Percentiles rank a stretch among this genome's conserved stretches.
Conservation (phyloP, 1,140 invertebrate species). For the Caenorhabditis tropicalis region DNA sequence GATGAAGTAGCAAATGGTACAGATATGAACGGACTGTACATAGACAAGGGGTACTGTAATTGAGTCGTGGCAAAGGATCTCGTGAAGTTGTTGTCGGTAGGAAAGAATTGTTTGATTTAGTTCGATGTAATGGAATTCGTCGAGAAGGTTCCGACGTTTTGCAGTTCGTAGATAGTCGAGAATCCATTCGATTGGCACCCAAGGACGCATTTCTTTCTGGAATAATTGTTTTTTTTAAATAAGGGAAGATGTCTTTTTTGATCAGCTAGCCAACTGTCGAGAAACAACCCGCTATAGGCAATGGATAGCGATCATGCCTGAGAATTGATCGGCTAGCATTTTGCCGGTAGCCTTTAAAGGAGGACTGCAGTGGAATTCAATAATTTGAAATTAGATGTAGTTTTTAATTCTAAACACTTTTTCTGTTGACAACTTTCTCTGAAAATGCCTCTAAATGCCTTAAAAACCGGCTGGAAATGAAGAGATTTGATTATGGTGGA, state of each 20-base stretch:
- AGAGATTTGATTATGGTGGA: too few species aligned
- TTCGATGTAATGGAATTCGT: conserved; percentile 53
- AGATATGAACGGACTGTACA: conserved; percentile 49
- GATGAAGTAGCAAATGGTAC: neutral
- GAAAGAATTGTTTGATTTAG: conserved; percentile 49
- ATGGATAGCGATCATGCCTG: neutral
- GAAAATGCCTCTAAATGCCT: too few species aligned
- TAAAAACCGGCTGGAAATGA: too few species aligned
- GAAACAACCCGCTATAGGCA: neutral
- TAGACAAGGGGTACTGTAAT: conserved; percentile 59
- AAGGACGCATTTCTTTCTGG: conserved; percentile 34
- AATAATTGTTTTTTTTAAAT: neutral
- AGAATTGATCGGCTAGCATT: too few species aligned
- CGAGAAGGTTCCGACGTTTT: conserved; percentile 27
- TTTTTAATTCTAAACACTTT: too few species aligned
- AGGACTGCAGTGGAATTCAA: too few species aligned
- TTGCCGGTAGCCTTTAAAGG: too few species aligned
- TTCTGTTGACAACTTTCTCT: too few species aligned
- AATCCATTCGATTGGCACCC: conserved; percentile 59
- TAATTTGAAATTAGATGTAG: too few species aligned
- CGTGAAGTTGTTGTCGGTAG: conserved; percentile 55
- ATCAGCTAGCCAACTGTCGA: neutral
- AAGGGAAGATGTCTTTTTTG: neutral
- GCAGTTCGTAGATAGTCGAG: conserved; percentile 15
- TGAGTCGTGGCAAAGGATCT: conserved; percentile 53